phyloP scores from a whole-genome alignment of 2,888 invertebrate genomes.

The Pachymerium ferrugineum region DNA sequence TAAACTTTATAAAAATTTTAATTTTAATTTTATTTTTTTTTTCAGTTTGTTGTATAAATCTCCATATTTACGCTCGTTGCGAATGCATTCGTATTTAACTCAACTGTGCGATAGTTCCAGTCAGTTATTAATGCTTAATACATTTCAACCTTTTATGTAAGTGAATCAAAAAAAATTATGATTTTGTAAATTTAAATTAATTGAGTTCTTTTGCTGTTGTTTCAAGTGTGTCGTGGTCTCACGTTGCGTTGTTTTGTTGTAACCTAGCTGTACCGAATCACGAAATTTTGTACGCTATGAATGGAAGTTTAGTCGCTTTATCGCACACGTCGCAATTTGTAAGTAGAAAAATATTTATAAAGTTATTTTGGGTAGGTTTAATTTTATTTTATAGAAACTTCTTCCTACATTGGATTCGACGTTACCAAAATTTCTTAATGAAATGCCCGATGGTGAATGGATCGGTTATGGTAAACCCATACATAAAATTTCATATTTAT shows the following conservation, averaged over 20 bases:
- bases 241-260: not conserved
- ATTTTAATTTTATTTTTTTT: too few relatives aligned
- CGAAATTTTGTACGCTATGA: not conserved
- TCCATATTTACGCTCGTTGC: not conserved
- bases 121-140: not conserved
- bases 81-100: not conserved
- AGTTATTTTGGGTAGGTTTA: not conserved
- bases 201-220: not conserved
- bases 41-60: too few relatives aligned
- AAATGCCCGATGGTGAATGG: not conserved
- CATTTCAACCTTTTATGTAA: not conserved
- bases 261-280: not conserved
- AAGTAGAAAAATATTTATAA: not conserved
- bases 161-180: not conserved
- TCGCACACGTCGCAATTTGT: not conserved
- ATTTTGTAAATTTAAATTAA: not conserved
- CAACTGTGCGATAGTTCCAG: not conserved
- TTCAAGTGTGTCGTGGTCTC: not conserved
- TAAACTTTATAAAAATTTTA: too few relatives aligned
- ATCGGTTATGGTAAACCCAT: not conserved
- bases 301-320: not conserved
- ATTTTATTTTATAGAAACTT: not conserved
- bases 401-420: not conserved
- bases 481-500: too few relatives aligned
- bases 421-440: not conserved